Base-by-base conservation (phyloP, 92 coral and sea anemone genomes). In the Palythoa heliodiscus region DNA sequence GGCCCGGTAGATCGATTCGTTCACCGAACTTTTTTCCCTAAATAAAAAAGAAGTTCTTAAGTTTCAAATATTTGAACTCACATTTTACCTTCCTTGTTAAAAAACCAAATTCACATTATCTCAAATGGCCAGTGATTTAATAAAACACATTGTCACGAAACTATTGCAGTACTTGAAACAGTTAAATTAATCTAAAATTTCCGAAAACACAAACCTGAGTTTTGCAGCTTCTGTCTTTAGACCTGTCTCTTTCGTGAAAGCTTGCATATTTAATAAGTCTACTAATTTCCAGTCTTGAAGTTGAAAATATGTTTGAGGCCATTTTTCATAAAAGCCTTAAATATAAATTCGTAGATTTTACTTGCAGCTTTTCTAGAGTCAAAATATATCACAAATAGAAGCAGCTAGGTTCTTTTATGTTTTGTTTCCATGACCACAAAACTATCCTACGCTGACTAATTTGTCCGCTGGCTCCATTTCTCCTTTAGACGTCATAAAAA, bases 401-500 rank as follows among this genome's bases (percentile, higher is more conserved):
- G 60, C 60, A 60, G 67, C 67, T n/a, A 17, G n/a, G 1, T 60
- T 7, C n/a, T 17, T 6, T 17, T n/a, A 25, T 17, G 38, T 35
- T 70, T 70, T 70, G 75, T 71, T 71, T 37, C 75, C 52, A 71
- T 39, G 39, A 71, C 75, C 39, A 71, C 75, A 37, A 15, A 71
- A 11, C 23, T 10, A 22, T 38, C 24, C 16, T 71, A 9, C 75
- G 52, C 47, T 71, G 75, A 71, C 75, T 54, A 15, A 47, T 5
- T 16, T 39, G 75, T 20, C 7, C 75, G 53, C 23, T 37, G 75
- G 75, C 75, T 40, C 75, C 52, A 38, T 15, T 85, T 72, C 88
- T 93, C 87, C 84, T 91, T 43, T 43, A 43, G 50, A 43, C 50
- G 7, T 43, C 50, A 43, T 60, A 60, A 17, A 60, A 17, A 16